Base-by-base conservation (phyloP, 2,113 vertebrate genomes). In the Salvator merianae region DNA sequence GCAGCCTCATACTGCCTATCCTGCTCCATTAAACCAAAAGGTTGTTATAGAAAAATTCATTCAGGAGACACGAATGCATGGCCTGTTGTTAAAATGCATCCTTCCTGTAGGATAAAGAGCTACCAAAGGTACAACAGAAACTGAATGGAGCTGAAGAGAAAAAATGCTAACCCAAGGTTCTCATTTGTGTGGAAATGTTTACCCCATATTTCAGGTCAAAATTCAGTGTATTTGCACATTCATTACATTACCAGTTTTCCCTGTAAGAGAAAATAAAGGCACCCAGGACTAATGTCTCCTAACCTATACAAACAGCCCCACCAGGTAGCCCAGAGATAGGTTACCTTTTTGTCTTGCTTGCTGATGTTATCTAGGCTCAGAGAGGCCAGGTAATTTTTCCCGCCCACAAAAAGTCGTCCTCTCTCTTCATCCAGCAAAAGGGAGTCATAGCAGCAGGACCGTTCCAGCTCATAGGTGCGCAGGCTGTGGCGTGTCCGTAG, bases 401-500 rank as follows among this genome's bases (percentile, higher is more conserved):
- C 97, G 0, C 99, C 99, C 0, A 97, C 98, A 0, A 99, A 99
- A 53, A 99, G 96, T 8, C 98, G 96, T 0, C 99, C 97, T 0
- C 98, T 94, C 85, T 99, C 99, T 92, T 99, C 99, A 0, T 99
- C 99, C 94, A 99, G 87, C 81, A 99, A 94, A 93, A 99, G 93
- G 18, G 96, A 93, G 40, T 97, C 96, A 0, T 98, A 99, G 93
- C 98, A 99, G 94, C 98, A 99, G 0, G 98, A 98, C 1, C 97
- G 97, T 34, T 98, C 97, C 89, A 98, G 92, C 16, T 96, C 92
- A 43, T 97, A 99, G 6, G 96, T 95, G 22, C 94, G 96, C 47
- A 99, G 96, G 0, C 97, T 97, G 0, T 98, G 97, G 81, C 95
- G 97, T 92, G 97, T 95, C 94, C 94, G 96, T 85, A 99, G 92